phyloP scores from a whole-genome alignment of 2,113 vertebrate genomes.

The Rattus rattus region DNA sequence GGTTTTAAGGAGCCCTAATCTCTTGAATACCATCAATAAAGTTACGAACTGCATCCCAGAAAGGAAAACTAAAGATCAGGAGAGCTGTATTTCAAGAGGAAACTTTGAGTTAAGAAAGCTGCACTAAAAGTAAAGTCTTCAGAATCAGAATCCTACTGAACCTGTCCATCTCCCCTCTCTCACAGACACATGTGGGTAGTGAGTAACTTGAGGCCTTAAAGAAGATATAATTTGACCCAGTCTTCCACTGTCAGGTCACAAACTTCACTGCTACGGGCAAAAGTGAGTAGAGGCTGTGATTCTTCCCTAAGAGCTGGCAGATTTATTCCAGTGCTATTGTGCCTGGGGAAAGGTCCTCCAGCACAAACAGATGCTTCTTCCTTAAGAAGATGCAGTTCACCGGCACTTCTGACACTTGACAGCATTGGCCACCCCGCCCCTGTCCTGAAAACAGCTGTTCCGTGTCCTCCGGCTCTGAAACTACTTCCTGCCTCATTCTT shows the following conservation, averaged over 20 bases:
- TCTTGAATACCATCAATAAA: not conserved
- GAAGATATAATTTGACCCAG: conserved; percentile 44
- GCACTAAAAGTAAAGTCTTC: not conserved
- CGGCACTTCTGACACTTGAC: conserved; percentile 38
- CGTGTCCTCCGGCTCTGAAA: conserved; percentile 47
- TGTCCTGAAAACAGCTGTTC: conserved; percentile 65
- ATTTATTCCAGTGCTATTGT: conserved; percentile 44
- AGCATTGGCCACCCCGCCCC: not conserved
- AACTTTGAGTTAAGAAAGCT: conserved; percentile 25
- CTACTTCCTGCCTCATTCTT: conserved; percentile 60
- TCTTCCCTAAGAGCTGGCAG: conserved; percentile 64
- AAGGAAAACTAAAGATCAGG: not conserved
- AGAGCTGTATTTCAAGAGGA: not conserved
- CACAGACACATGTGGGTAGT: not conserved
- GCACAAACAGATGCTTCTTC: conserved; percentile 38
- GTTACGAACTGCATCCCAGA: not conserved
- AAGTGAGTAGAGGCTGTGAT: conserved; percentile 12
- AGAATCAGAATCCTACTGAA: not conserved
- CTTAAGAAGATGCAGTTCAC: conserved; percentile 35
- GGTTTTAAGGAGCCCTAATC: no score
- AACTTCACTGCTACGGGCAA: conserved; percentile 35
- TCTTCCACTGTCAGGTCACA: not conserved
- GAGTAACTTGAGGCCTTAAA: conserved; percentile 36
- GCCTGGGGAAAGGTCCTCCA: conserved; percentile 31
- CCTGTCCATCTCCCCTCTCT: not conserved